Conservation (phyloP, 2,113 vertebrate species). For the Chaetops frenatus region DNA sequence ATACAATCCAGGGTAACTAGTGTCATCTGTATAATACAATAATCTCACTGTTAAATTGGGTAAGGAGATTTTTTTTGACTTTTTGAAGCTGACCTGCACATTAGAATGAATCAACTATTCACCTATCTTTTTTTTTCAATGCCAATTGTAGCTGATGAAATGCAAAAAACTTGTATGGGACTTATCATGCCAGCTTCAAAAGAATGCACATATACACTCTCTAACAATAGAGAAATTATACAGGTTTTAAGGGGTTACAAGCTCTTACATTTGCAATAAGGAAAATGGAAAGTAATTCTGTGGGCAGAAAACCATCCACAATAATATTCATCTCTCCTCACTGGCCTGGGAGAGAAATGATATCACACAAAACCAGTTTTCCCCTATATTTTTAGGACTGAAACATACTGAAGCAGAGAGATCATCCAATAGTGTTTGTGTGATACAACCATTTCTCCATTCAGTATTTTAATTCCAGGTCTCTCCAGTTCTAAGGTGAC, state of each 20-base stretch:
- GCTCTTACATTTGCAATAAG: background rate
- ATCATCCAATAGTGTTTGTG: background rate
- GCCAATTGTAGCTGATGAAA: background rate
- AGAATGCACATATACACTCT: background rate
- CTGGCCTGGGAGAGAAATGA: background rate
- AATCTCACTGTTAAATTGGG: background rate
- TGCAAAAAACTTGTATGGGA: background rate
- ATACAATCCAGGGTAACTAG: background rate
- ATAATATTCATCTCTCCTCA: background rate
- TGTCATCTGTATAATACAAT: background rate
- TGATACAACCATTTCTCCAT: background rate
- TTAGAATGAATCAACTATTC: background rate
- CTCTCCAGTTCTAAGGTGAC: background rate
- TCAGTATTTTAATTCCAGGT: background rate
- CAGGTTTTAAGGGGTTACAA: background rate
- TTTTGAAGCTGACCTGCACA: background rate
- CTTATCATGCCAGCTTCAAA: background rate
- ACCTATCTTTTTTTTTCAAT: background rate
- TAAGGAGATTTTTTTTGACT: background rate
- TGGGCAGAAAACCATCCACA: background rate
- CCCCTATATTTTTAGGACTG: background rate
- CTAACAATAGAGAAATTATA: background rate
- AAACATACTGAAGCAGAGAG: background rate
- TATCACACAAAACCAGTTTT: background rate
- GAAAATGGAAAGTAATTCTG: background rate